phyloP scores from a whole-genome alignment of 2,888 invertebrate species.

The Drosophila fulvimacula region DNA sequence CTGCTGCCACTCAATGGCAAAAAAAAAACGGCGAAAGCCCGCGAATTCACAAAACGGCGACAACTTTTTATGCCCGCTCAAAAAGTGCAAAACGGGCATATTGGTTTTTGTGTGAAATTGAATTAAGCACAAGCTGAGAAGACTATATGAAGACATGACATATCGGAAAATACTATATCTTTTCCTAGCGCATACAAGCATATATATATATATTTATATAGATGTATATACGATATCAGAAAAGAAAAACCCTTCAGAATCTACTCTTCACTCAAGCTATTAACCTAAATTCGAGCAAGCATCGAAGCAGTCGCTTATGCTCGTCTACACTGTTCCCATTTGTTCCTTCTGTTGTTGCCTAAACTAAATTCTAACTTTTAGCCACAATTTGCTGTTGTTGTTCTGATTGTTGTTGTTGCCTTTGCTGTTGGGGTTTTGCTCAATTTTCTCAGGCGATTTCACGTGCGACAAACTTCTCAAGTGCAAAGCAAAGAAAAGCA shows the following conservation, averaged over 20 bases:
- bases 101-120: background rate
- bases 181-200: too few relatives aligned
- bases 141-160: too few relatives aligned
- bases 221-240: too few relatives aligned
- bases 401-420: conserved; percentile 21
- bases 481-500: conserved; percentile 83
- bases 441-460: conserved; percentile 83
- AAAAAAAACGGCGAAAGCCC: conserved; percentile 13
- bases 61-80: conserved; percentile 11
- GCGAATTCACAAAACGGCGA: conserved; percentile 40
- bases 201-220: too few relatives aligned
- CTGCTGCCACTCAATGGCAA: conserved; percentile 18
- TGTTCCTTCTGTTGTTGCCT: conserved; percentile 8
- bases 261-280: too few relatives aligned
- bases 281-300: too few relatives aligned
- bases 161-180: too few relatives aligned
- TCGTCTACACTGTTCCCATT: too few relatives aligned
- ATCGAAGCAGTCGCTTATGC: background rate
- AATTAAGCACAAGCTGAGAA: background rate
- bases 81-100: background rate
- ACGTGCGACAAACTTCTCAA: conserved; percentile 84
- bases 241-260: too few relatives aligned
- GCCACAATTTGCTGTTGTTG: conserved; percentile 27
- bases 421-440: conserved; percentile 55
- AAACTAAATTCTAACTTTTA: conserved; percentile 65